Evolutionary conservation across 2,888 invertebrate species (phyloP), one percentile per base, ranked within the genome.

Genomic region (Erynnis tages): DNA sequence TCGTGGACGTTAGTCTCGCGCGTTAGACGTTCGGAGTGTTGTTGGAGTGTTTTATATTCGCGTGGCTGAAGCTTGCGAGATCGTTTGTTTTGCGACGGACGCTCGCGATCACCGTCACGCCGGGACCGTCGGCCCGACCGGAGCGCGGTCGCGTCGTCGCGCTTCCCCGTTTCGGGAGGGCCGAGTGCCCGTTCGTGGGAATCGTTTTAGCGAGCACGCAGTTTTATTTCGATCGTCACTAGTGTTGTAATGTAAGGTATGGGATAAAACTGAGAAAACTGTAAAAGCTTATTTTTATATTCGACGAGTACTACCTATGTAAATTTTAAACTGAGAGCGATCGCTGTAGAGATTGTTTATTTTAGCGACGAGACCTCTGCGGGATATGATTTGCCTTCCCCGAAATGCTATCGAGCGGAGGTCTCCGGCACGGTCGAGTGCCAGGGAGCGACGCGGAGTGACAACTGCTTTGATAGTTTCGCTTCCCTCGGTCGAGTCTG

Each of bases 261-360:
- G 77, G 82, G 79, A 84, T 82, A 81, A 84, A 78, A 79, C 79
- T 82, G 85, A 84, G 73, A 73, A 82, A 84, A 87, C 82, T 84
- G 79, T 83, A 79, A 86, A 83, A 82, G 88, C 88, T 88, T 89
- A 89, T 89, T 89, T 89, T 89, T 89, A 80, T 89, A 89, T 87
- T 87, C 76, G 82, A 86, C 69, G 78, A 83, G 76, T 75, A 80
- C 80, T 80, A 84, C 76, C 78, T 63, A 60, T 86, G 82, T 87
- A 79, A 81, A 82, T 82, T 83, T 76, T 79, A 76, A 81, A 82
- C 72, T 75, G 67, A 73, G 55, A 50, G 53, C 62, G 55, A 52
- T 52, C 58, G 59, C 58, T 52, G 25, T 46, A 48, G 52, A 57
- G 54, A 53, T 55, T 54, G 54, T 57, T 54, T 54, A 35, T 37